Base-by-base conservation (phyloP, 2,113 vertebrate genomes). In the Engystomops pustulosus region DNA sequence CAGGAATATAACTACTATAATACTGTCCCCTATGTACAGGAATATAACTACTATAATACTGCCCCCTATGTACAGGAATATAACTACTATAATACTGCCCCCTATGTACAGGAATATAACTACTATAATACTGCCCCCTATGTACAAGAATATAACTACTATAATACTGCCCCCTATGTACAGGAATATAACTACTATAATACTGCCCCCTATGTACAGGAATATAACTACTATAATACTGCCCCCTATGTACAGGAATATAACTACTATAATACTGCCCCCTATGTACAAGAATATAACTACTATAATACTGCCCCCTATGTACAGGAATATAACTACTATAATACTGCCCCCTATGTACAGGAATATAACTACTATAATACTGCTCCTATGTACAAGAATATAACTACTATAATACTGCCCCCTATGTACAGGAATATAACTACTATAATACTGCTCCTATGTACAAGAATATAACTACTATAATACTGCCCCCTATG, bases 381-480 rank as follows among this genome's bases (percentile, higher is more conserved):
- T 53, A 53, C 51, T 53, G 20, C 51, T 8, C 51, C 51, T n/a
- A 53, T 53, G 20, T 53, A 53, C 51, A 53, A 53, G n/a, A 60
- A 25, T 58, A 53, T 53, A 58, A 58, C 53, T 60, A 60, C 55
- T 60, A 60, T 25, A 60, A 60, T 41, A 41, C 38, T 41, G 8
- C 38, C 38, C 8, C 38, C 38, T 41, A 41, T 41, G 38, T 41
- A 41, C 47, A 55, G 23, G 51, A 55, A 55, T 55, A 55, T 55
- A 55, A 55, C 51, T 55, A 55, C 51, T 55, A 55, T 55, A 55
- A 55, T 55, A 55, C 51, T 55, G 20, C 51, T 2, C 5, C 51
- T 55, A 55, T 55, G 20, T 55, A 55, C 51, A 55, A 55, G 51
- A 55, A 55, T 55, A 55, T 55, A 55, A 55, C 51, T 55, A 55